phyloP scores from a whole-genome alignment of 2,797 vertebrate species.

The Hoplostethus mediterraneus region DNA sequence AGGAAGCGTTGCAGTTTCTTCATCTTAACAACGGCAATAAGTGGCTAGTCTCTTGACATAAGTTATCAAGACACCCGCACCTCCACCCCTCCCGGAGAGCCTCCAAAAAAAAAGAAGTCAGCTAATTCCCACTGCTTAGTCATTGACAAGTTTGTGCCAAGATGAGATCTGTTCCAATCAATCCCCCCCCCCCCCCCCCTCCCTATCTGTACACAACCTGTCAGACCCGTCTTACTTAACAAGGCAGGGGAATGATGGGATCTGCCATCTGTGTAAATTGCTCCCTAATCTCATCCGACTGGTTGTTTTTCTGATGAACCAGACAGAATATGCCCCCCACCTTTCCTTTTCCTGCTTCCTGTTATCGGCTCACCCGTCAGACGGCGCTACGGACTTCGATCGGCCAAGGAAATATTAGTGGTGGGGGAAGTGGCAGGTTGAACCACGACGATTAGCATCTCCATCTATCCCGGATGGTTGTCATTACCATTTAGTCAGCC shows the following conservation, averaged over 20 bases:
- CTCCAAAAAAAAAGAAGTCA: constrained; percentile 50
- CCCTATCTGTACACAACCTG: constrained; percentile 30
- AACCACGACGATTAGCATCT: constrained; percentile 58
- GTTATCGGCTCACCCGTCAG: constrained; percentile 72
- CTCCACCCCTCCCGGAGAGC: background rate
- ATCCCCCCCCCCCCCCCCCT: background rate
- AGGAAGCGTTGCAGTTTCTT: background rate
- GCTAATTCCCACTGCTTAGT: constrained; percentile 65
- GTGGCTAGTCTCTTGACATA: constrained; percentile 9
- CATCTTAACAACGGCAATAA: constrained; percentile 28
- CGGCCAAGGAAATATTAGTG: constrained; percentile 49
- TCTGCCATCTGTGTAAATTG: constrained; percentile 74
- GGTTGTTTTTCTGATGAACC: constrained; percentile 51
- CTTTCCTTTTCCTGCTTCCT: constrained; percentile 41
- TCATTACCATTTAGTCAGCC: constrained; percentile 27
- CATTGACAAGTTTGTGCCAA: constrained; percentile 60
- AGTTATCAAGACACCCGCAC: too few relatives aligned
- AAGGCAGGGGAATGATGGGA: constrained; percentile 67
- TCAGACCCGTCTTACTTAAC: constrained; percentile 65
- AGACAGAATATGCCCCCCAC: constrained; percentile 28
- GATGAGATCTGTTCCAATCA: constrained; percentile 61
- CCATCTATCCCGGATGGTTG: constrained; percentile 50
- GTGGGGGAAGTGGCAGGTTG: constrained; percentile 47
- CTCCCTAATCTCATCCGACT: constrained; percentile 71
- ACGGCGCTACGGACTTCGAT: constrained; percentile 50